Percentiles rank a stretch among this genome's conserved stretches.
phyloP scores from a whole-genome alignment of 2,113 vertebrate species.

The Phocoena sinus region DNA sequence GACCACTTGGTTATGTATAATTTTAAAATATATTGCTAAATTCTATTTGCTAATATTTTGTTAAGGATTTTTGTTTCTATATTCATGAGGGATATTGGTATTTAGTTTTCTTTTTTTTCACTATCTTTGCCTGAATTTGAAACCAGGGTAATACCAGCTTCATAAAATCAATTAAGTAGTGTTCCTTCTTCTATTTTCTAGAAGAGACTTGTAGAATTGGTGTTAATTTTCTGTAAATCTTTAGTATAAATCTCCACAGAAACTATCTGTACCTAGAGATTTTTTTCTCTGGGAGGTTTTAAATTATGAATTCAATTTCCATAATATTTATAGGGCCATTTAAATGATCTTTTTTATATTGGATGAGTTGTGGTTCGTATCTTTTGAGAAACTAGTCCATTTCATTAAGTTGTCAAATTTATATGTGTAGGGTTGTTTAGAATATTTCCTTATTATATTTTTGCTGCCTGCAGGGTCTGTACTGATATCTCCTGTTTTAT shows the following conservation, averaged over 20 bases:
- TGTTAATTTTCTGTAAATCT: neutral
- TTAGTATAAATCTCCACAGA: neutral
- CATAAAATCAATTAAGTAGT: neutral
- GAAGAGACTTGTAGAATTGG: neutral
- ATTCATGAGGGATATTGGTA: neutral
- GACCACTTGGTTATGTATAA: neutral
- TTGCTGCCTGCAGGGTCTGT: neutral
- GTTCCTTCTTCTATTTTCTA: neutral
- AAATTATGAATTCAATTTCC: neutral
- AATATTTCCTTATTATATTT: neutral
- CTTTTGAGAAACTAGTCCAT: neutral
- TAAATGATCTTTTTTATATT: neutral
- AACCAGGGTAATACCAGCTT: neutral
- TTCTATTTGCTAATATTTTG: neutral
- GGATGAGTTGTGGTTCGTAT: neutral
- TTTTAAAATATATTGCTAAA: neutral
- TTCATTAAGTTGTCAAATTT: neutral
- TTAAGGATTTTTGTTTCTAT: neutral
- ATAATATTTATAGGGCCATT: neutral
- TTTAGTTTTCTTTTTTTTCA: neutral
- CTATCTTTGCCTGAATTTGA: neutral
- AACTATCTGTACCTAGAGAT: neutral
- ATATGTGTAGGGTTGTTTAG: neutral
- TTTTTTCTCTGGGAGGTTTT: neutral
- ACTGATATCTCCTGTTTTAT: neutral